Evolutionary conservation across 2,888 invertebrate genomes (phyloP).

Genomic region (Ypsolopha scabrella): DNA sequence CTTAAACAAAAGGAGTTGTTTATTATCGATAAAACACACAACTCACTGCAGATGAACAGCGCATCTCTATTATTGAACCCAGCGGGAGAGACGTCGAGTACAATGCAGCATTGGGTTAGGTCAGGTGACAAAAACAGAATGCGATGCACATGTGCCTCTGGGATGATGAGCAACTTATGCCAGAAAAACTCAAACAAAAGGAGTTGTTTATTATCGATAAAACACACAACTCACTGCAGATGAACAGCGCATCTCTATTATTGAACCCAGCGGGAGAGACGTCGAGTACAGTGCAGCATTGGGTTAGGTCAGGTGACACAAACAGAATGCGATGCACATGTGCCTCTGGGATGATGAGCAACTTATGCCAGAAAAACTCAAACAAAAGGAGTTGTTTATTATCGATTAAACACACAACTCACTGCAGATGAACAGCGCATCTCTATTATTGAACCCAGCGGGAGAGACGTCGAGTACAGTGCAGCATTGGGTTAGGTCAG

Average conservation of each 20-base stretch:
- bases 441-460: conserved; percentile 29
- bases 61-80: conserved; percentile 27
- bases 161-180: neutral
- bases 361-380: neutral
- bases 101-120: conserved; percentile 59
- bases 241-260: conserved; percentile 32
- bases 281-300: conserved; percentile 61
- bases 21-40: neutral
- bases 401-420: neutral
- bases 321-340: conserved; percentile 13
- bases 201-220: neutral
- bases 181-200: neutral
- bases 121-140: conserved; percentile 64
- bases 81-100: conserved; percentile 51
- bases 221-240: neutral
- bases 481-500: conserved; percentile 66
- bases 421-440: conserved; percentile 12
- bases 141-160: conserved; percentile 3
- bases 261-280: conserved; percentile 29
- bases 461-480: conserved; percentile 52
- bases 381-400: neutral
- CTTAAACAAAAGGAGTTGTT: neutral
- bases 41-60: neutral
- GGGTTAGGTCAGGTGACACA: conserved; percentile 65
- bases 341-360: too few species aligned